A percentile compares a stretch with the other conserved stretches of the same genome.
Conservation (phyloP, 2,888 invertebrate species). For the Eueremaeus valkanovi region DNA sequence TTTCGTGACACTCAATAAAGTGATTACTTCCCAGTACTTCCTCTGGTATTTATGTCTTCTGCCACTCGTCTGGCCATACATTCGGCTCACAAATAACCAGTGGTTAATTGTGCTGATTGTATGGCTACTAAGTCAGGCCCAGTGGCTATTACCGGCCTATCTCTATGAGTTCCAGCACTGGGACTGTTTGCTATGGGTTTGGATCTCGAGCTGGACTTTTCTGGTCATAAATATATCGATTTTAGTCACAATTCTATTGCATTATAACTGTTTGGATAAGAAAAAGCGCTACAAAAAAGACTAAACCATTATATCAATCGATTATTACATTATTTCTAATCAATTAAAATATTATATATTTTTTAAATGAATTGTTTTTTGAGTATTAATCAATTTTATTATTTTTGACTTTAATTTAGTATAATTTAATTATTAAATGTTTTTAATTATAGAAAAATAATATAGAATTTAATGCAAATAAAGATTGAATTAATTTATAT, state of each 20-base stretch:
- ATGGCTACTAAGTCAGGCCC: slow-evolving; percentile 65
- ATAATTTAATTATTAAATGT: no score
- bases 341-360: no score
- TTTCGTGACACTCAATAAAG: slow-evolving; percentile 89
- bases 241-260: background rate
- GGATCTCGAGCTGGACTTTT: slow-evolving; percentile 77
- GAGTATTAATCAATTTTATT: no score
- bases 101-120: slow-evolving; percentile 57
- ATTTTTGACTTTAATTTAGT: no score
- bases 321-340: no score
- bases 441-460: no score
- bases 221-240: slow-evolving; percentile 74
- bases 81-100: slow-evolving; percentile 58
- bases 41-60: slow-evolving; percentile 90
- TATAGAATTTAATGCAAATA: no score
- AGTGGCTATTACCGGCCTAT: slow-evolving; percentile 89
- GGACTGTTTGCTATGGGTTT: slow-evolving; percentile 77
- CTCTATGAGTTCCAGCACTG: slow-evolving; percentile 80
- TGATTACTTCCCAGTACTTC: slow-evolving; percentile 95
- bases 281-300: slow-evolving; percentile 2
- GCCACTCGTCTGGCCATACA: slow-evolving; percentile 71
- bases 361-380: no score
- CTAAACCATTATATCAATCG: background rate
- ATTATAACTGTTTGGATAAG: background rate
- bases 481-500: no score